phyloP scores from a whole-genome alignment of 2,797 vertebrate species.

The Catostomus latipinnis region DNA sequence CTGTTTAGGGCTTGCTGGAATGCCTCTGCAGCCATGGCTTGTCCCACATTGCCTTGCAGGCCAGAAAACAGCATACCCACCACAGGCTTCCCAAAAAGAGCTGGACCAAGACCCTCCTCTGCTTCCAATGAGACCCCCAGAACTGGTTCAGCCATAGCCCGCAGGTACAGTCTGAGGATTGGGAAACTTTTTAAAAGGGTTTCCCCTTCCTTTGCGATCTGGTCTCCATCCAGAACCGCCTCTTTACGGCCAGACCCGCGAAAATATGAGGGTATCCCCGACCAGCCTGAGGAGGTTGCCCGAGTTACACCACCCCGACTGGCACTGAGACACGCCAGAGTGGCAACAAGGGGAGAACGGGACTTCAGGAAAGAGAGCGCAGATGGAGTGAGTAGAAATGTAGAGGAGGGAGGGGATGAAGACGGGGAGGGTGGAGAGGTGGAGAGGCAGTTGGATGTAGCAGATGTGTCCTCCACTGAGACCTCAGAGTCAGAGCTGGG shows the following conservation, averaged over 20 bases:
- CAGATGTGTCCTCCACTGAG: slow-evolving; percentile 66
- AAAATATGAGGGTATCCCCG: slow-evolving; percentile 84
- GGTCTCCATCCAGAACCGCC: slow-evolving; percentile 82
- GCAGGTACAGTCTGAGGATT: slow-evolving; percentile 81
- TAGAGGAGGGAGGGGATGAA: slow-evolving; percentile 57
- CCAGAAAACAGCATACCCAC: slow-evolving; percentile 84
- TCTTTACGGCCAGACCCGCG: slow-evolving; percentile 89
- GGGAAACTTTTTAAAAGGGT: slow-evolving; percentile 86
- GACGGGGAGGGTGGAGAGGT: slow-evolving; percentile 66
- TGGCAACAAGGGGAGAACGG: slow-evolving; percentile 83
- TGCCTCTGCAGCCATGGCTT: slow-evolving; percentile 77
- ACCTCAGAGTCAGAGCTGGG: slow-evolving; percentile 70
- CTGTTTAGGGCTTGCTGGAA: slow-evolving; percentile 84
- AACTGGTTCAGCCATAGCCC: slow-evolving; percentile 83
- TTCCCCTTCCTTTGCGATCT: slow-evolving; percentile 86
- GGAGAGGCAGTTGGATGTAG: slow-evolving; percentile 59
- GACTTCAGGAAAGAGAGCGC: slow-evolving; percentile 90
- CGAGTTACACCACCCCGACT: slow-evolving; percentile 74
- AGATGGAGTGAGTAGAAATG: slow-evolving; percentile 85
- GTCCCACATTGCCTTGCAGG: slow-evolving; percentile 77
- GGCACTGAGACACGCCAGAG: slow-evolving; percentile 84
- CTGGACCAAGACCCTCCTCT: slow-evolving; percentile 70
- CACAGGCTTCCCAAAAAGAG: slow-evolving; percentile 81
- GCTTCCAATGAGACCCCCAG: slow-evolving; percentile 55
- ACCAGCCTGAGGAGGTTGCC: slow-evolving; percentile 73